Conservation (phyloP, 2,113 vertebrate species). For the Bos taurus region ARS-UCD2.0 NC_037350.1:14631001-14631500, state of each 20-base stretch:
- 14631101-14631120: background rate
- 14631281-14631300: background rate
- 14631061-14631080: background rate
- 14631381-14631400: background rate
- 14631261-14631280: rapidly evolving
- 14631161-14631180: background rate
- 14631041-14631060: background rate
- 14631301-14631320: background rate
- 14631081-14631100: background rate
- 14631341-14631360: background rate
- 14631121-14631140: background rate
- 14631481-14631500: background rate
- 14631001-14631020: background rate
- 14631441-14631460: background rate
- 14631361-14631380: background rate
- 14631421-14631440: background rate
- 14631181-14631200: background rate
- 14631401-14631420: background rate
- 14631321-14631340: background rate
- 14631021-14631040: background rate
- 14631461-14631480: background rate
- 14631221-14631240: background rate
- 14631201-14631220: background rate
- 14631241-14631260: background rate
- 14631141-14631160: background rate